phyloP scores from a whole-genome alignment of 2,113 vertebrate genomes.

The Lynx canadensis region DNA sequence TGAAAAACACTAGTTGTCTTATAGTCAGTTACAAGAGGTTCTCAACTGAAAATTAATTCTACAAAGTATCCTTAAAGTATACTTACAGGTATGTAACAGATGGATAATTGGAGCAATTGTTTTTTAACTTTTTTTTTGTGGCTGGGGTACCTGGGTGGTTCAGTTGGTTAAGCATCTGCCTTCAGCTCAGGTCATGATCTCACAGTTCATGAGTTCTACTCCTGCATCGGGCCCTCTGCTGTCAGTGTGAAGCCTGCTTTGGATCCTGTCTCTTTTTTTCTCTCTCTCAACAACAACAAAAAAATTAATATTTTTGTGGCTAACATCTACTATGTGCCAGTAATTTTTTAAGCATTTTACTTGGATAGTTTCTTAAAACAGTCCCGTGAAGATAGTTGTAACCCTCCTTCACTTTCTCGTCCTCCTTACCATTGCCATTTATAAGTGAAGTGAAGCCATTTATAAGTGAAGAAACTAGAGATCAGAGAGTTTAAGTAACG shows the following conservation, averaged over 20 bases:
- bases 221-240: no score
- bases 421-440: neutral
- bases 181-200: no score
- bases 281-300: no score
- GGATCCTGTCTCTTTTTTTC: no score
- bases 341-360: neutral
- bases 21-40: neutral
- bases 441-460: neutral
- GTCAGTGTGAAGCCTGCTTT: no score
- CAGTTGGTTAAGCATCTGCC: no score
- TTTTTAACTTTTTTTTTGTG: neutral
- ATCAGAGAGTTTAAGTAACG: slow-evolving; percentile 1
- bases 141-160: no score
- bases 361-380: slow-evolving; percentile 25
- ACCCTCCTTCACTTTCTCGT: neutral
- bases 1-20: neutral
- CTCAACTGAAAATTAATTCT: slow-evolving; percentile 10
- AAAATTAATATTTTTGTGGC: neutral
- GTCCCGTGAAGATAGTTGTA: neutral
- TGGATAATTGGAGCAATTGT: neutral
- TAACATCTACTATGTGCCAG: neutral
- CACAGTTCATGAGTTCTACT: no score
- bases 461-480: neutral
- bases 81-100: neutral
- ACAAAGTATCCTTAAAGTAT: neutral